Evolutionary conservation across 2,113 vertebrate genomes (phyloP).

Genomic region (Pteruthius melanotis): DNA sequence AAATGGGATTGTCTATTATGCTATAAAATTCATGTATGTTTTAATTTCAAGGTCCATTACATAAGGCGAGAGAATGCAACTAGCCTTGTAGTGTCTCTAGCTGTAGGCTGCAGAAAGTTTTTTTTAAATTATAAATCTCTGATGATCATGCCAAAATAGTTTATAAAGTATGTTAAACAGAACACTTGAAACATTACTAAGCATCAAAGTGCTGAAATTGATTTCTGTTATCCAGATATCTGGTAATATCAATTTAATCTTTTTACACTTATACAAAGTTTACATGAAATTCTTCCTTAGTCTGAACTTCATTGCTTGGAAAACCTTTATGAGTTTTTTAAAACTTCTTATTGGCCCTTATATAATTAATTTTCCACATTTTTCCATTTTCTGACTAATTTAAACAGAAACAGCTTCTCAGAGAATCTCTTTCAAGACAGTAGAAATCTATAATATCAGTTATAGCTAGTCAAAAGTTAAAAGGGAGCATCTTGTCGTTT

Average conservation of each 20-base stretch:
- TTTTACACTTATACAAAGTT: not conserved
- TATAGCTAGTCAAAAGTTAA: not conserved
- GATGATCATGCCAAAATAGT: not conserved
- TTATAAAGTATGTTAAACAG: not conserved
- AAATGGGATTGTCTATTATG: constrained; percentile 14
- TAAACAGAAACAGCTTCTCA: not conserved
- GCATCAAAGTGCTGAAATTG: not conserved
- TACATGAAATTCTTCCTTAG: not conserved
- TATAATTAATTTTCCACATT: not conserved
- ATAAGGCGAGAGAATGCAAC: constrained; percentile 2
- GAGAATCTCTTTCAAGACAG: not conserved
- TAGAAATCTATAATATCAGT: not conserved
- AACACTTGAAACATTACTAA: not conserved
- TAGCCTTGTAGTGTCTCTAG: not conserved
- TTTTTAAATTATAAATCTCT: not conserved
- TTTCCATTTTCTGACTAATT: not conserved
- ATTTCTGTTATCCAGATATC: not conserved
- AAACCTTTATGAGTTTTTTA: not conserved
- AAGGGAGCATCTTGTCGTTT: rapidly evolving
- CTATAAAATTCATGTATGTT: constrained; percentile 38
- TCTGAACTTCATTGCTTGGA: not conserved
- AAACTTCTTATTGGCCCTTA: not conserved
- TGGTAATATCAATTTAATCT: not conserved
- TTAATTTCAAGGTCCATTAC: constrained; percentile 72
- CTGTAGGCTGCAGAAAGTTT: not conserved